phyloP scores from a whole-genome alignment of 2,113 vertebrate species.

The Corvus cornix region DNA sequence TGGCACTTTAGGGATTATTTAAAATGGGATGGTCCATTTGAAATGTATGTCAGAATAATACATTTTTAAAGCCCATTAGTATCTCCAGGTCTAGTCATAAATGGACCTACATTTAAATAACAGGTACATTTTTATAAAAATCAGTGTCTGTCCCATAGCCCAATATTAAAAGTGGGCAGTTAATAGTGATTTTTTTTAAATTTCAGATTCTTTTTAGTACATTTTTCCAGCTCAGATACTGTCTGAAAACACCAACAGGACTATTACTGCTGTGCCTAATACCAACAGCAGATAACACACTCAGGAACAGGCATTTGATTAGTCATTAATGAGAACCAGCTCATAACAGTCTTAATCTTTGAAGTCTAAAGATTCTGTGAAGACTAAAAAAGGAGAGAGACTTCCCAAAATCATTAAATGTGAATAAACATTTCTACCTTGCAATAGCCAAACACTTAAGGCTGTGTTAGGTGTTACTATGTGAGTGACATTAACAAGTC shows the following conservation, averaged over 20 bases:
- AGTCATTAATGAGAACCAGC: neutral
- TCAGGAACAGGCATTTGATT: neutral
- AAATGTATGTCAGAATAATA: neutral
- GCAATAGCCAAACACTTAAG: neutral
- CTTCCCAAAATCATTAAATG: neutral
- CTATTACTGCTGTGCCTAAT: neutral
- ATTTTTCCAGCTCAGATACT: neutral
- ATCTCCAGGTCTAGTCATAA: neutral
- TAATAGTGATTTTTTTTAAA: neutral
- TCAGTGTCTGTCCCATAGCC: neutral
- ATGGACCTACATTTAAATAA: neutral
- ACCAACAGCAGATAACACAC: neutral
- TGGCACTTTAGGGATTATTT: neutral
- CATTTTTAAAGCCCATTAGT: neutral
- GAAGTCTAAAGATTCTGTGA: neutral
- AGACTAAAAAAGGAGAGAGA: neutral
- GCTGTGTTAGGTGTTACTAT: neutral
- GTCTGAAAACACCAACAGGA: neutral
- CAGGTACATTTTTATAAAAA: neutral
- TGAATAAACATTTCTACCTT: neutral
- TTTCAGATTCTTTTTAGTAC: neutral
- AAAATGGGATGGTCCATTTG: neutral
- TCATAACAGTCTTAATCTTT: neutral
- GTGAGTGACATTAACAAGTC: neutral
- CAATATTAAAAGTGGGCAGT: neutral